A percentile compares a stretch with the other conserved stretches of the same genome.
These are phyloP conservation scores for Tuta absoluta DNA, from an alignment of 2,888 invertebrate species.

Conservation along the genomic window DNA sequence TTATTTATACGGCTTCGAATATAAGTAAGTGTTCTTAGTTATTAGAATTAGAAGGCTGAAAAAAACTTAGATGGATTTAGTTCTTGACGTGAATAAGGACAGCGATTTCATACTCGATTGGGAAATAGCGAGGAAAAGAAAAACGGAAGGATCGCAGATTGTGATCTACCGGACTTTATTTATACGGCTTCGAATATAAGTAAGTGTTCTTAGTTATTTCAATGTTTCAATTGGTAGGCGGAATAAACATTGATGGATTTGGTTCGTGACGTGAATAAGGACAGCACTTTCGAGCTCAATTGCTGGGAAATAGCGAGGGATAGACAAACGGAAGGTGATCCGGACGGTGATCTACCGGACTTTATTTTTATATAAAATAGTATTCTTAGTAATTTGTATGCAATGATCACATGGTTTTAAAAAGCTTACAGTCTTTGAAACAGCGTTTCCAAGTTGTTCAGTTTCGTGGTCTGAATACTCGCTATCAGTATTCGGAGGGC, in stretches of 20 bases:
- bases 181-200: conserved; percentile 76
- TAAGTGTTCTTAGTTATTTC: conserved; percentile 15
- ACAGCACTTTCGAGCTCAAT: not conserved
- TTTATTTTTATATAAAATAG: not conserved
- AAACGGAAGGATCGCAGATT: conserved; percentile 72
- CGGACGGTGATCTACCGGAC: too few relatives aligned
- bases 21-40: conserved; percentile 19
- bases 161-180: conserved; percentile 83
- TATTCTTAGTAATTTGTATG: too few relatives aligned
- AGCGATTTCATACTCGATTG: too few relatives aligned
- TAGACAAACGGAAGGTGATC: not conserved
- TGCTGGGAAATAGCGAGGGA: not conserved
- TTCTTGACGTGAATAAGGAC: too few relatives aligned
- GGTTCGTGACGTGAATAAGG: not conserved
- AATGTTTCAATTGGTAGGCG: not conserved
- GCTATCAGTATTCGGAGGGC: too few relatives aligned
- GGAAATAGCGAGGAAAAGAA: conserved; percentile 74
- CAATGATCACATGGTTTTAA: too few relatives aligned
- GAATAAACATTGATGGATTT: not conserved
- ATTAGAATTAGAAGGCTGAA: too few relatives aligned
- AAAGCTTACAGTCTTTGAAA: too few relatives aligned
- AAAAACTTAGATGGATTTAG: too few relatives aligned
- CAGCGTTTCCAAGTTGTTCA: too few relatives aligned
- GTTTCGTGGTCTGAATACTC: too few relatives aligned
- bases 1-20: conserved; percentile 82